These are phyloP conservation scores for Theristicus caerulescens DNA, from an alignment of 2,113 vertebrate genomes.

Conservation along the genomic window DNA sequence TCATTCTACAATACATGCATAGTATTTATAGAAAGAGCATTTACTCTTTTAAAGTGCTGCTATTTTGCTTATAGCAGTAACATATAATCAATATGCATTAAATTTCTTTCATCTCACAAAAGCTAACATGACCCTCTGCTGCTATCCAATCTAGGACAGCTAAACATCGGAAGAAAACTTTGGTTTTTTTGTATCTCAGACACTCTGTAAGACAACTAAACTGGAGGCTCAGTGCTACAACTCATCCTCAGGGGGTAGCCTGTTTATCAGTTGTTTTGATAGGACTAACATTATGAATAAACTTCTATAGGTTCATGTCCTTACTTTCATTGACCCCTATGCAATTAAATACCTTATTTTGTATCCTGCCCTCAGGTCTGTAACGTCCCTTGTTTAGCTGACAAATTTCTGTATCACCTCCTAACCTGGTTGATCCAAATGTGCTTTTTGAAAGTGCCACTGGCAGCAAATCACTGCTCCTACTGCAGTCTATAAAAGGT, in stretches of 20 bases:
- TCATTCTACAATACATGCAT: rapidly evolving
- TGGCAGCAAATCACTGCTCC: not conserved
- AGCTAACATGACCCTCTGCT: not conserved
- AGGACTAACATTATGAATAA: not conserved
- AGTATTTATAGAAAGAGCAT: not conserved
- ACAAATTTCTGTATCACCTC: not conserved
- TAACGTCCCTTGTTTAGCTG: not conserved
- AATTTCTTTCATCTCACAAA: not conserved
- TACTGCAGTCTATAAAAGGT: not conserved
- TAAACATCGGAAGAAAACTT: not conserved
- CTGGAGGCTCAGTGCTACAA: not conserved
- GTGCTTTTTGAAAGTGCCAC: not conserved
- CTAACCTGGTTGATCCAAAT: not conserved
- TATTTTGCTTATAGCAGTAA: not conserved
- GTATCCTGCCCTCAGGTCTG: not conserved
- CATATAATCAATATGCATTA: not conserved
- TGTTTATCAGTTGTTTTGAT: not conserved
- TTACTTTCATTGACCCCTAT: not conserved
- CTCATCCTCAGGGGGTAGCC: not conserved
- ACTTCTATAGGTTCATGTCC: not conserved
- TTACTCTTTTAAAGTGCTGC: not conserved
- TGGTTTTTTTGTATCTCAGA: rapidly evolving
- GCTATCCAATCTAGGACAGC: not conserved
- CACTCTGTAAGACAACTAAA: not conserved
- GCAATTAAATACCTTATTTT: not conserved